Evolutionary conservation across 2,113 vertebrate genomes (phyloP), one percentile per base, ranked within the genome.

Genomic region (Typhlomys cinereus): DNA sequence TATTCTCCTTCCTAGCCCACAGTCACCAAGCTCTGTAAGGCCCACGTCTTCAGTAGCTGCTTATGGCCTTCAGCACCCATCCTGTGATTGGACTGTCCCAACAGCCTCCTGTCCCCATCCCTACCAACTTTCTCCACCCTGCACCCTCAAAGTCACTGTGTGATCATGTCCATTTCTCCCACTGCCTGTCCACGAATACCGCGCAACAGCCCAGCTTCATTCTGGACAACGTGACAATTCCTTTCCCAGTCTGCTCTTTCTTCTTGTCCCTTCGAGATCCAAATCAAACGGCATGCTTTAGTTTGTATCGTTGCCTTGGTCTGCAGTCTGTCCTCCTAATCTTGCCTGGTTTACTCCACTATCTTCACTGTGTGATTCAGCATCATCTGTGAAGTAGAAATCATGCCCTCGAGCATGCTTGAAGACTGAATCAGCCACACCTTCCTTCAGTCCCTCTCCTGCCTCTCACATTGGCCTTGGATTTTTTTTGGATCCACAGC

Each of bases 41-140:
- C 0, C 80, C 52, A 27, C 1, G 0, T 21, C 41, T 14, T 48
- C 46, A 5, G 18, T 0, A 1, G 61, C 50, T 23, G 2, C 6
- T 54, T 13, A 54, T 0, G 46, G 69, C 64, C 9, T 69, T 74
- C 2, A 15, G 48, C 36, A 29, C 27, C 54, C 17, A 25, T 1
- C 21, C 31, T 11, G 10, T 9, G 15, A 23, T 39, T 62, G 34
- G 41, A 39, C 17, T 25, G 15, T n/a, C 2, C 9, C 0, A 0
- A 7, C 1, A 39, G 41, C 69, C 14, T 12, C 31, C 10, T 17
- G 7, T 21, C 27, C 23, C 10, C 54, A 4, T 39, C 18, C 27
- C 6, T 29, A 5, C 25, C 21, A 0, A 27, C 62, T 36, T n/a
- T 46, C 62, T 57, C 41, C 11, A 12, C 44, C 6, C 59, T 23